Base-by-base conservation (phyloP, 2,888 invertebrate species). In the Xylocampa areola region DNA sequence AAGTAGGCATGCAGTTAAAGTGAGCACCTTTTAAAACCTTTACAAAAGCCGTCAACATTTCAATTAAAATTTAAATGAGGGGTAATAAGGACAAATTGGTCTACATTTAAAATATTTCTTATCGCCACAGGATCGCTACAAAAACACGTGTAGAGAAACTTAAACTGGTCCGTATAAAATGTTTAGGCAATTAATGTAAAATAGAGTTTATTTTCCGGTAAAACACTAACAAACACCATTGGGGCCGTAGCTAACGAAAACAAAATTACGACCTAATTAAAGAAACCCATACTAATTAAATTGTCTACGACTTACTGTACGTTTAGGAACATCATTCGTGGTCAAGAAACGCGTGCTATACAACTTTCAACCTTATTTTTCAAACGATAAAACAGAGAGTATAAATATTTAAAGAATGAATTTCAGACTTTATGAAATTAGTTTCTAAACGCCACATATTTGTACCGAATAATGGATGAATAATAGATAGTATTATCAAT, bases 231-330 rank as follows among this genome's bases (percentile, higher is more conserved):
- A 70, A 75, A 57, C 36, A 39, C 53, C 25, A 55, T 23, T 58
- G 75, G 68, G 66, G 57, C 43, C 59, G 29, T 45, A 66, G 62
- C 68, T 62, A 77, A 81, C 72, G 69, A 73, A 80, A 70, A 65
- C 73, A 66, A 77, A 82, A 82, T 83, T 80, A 82, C 76, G 68
- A 75, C 64, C 75, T 77, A 82, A 83, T 85, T 84, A 82, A 79
- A 78, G 73, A 77, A 71, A 76, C 77, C 78, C 73, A 76, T 80
- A 67, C 72, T 78, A 82, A 86, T 85, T 81, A 81, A 83, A 81
- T 77, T 73, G 76, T 77, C 71, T 75, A 63, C 73, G 64, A 73
- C 51, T 70, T 53, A 71, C 62, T 75, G 61, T 64, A 66, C 48
- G 50, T 44, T 59, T 13, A 29, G 21, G 29, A 27, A 25, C 45